These are phyloP conservation scores for Sakesphorus luctuosus DNA, from an alignment of 2,113 vertebrate species.

Conservation along the genomic window DNA sequence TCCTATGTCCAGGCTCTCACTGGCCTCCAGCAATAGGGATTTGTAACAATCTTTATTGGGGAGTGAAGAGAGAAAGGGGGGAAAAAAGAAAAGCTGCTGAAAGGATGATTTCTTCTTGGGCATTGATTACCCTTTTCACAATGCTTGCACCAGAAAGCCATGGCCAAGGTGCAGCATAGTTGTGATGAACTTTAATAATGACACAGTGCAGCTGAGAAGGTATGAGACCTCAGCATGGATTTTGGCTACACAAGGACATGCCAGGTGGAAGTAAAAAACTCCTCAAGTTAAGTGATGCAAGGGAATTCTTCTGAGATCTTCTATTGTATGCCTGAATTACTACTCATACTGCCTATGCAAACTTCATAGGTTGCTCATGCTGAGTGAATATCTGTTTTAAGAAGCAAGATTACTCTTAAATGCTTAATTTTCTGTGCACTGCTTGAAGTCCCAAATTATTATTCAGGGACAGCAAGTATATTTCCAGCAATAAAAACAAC, in stretches of 20 bases:
- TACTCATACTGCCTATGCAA: background rate
- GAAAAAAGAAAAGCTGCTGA: background rate
- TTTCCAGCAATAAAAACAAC: constrained; percentile 22
- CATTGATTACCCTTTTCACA: background rate
- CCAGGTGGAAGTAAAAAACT: background rate
- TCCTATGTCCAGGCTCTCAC: background rate
- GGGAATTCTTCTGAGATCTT: background rate
- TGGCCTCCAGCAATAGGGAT: background rate
- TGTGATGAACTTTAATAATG: background rate
- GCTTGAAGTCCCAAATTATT: background rate
- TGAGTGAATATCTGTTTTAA: background rate
- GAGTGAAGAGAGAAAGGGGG: background rate
- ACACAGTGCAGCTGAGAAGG: background rate
- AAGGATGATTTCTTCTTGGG: background rate
- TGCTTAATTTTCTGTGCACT: background rate
- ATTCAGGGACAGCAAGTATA: constrained; percentile 8
- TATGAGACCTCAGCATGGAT: background rate
- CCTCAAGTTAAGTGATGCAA: background rate
- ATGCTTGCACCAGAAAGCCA: background rate
- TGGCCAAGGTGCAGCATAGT: background rate
- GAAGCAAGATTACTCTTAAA: background rate
- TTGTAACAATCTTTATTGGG: background rate
- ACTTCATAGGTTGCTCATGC: background rate
- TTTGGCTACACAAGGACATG: background rate
- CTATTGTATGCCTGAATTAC: background rate